Conservation (phyloP, 2,888 invertebrate species). For the Sphecodes monilicornis region DNA sequence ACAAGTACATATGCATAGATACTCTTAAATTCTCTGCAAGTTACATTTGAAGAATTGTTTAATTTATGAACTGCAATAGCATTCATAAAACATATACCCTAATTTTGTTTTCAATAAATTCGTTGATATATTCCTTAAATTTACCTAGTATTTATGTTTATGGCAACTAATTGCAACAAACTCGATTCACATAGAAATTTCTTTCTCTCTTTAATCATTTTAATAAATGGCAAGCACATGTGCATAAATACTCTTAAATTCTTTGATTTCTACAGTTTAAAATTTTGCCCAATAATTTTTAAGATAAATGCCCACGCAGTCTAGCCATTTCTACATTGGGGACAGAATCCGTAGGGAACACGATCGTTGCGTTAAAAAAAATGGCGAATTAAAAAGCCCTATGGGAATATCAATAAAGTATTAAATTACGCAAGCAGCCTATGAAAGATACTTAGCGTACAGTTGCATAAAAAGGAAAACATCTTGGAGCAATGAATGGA, state of each 20-base stretch:
- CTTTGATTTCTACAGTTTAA: not conserved
- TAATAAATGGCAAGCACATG: not conserved
- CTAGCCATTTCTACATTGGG: not conserved
- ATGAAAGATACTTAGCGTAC: not conserved
- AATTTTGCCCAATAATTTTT: not conserved
- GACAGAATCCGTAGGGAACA: not conserved
- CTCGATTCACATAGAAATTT: not conserved
- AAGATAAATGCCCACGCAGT: not conserved
- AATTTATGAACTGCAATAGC: too few relatives aligned
- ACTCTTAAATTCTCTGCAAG: too few relatives aligned
- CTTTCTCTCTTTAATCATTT: not conserved
- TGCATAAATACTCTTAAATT: too few relatives aligned
- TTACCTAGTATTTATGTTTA: too few relatives aligned
- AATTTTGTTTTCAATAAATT: too few relatives aligned
- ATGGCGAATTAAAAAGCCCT: not conserved
- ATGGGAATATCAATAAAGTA: not conserved
- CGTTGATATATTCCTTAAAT: too few relatives aligned
- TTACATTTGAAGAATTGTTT: too few relatives aligned
- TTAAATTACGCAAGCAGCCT: slow-evolving; percentile 3
- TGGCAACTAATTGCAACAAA: not conserved
- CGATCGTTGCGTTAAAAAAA: not conserved
- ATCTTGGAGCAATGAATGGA: not conserved
- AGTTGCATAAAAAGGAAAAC: slow-evolving; percentile 17
- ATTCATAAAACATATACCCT: too few relatives aligned
- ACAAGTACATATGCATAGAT: too few relatives aligned